Percentiles rank a stretch among this genome's conserved stretches.
Conservation (phyloP, 1,140 invertebrate species). For the Drosophila suzukii region DNA sequence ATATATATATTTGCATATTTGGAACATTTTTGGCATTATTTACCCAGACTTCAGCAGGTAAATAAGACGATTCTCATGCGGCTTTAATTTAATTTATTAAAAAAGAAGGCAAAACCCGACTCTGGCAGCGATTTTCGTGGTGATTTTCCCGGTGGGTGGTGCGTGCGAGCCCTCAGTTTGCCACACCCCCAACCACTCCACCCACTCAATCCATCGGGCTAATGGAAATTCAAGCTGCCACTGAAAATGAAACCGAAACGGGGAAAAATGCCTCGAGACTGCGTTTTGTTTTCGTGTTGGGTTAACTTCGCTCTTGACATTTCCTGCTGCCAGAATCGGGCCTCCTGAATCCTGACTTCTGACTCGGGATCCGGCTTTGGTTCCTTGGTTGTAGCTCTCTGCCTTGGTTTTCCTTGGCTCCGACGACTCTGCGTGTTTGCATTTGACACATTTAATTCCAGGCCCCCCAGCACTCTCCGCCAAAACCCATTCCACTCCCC, state of each 20-base stretch:
- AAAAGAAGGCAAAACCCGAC: slow-evolving; percentile 28
- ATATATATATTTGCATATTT: slow-evolving; percentile 57
- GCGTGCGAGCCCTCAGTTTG: slow-evolving; percentile 57
- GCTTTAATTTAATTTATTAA: slow-evolving; percentile 83
- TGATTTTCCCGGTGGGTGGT: slow-evolving; percentile 49
- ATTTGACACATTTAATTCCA: slow-evolving; percentile 79
- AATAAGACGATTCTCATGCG: slow-evolving; percentile 76
- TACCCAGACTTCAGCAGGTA: slow-evolving; percentile 54
- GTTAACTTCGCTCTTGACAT: slow-evolving; percentile 76
- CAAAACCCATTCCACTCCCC: not conserved
- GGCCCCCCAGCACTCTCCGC: slow-evolving; percentile 6
- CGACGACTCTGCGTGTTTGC: slow-evolving; percentile 70
- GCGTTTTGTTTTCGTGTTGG: slow-evolving; percentile 80
- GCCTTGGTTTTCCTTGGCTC: slow-evolving; percentile 14
- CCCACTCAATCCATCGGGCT: slow-evolving; percentile 24
- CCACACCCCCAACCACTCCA: slow-evolving; percentile 44
- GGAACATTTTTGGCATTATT: slow-evolving; percentile 57
- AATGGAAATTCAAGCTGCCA: slow-evolving; percentile 55
- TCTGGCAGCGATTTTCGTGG: slow-evolving; percentile 43
- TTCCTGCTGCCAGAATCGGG: slow-evolving; percentile 57
- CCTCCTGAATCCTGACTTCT: slow-evolving; percentile 4
- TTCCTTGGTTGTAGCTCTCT: not conserved
- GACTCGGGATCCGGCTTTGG: slow-evolving; percentile 29
- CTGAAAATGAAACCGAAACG: slow-evolving; percentile 52
- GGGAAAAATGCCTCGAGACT: slow-evolving; percentile 62